Conservation (phyloP, 1,140 invertebrate genomes). For the Drosophila kepulauana region DNA sequence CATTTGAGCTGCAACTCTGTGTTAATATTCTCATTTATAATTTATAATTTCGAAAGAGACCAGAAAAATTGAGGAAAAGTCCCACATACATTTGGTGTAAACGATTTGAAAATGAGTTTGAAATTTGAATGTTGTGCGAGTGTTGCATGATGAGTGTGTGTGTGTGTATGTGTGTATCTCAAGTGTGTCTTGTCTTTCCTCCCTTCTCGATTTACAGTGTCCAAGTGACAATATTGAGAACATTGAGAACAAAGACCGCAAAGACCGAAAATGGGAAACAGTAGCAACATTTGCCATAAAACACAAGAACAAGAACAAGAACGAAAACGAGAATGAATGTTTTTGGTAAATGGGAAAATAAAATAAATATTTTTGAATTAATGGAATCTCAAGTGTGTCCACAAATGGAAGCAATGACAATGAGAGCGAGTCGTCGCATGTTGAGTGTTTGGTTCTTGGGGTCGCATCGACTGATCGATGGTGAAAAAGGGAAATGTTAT, state of each 20-base stretch:
- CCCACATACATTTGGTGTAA: not conserved
- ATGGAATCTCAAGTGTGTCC: conserved; percentile 82
- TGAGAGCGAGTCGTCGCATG: conserved; percentile 19
- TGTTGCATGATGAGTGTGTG: not conserved
- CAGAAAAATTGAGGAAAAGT: not conserved
- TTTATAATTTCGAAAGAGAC: not conserved
- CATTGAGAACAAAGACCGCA: conserved; percentile 18
- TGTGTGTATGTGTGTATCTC: conserved; percentile 4
- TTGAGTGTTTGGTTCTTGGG: conserved; percentile 8
- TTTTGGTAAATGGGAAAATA: conserved; percentile 49
- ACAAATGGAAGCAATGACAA: conserved; percentile 75
- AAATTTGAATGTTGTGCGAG: conserved; percentile 11
- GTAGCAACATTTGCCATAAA: conserved; percentile 62
- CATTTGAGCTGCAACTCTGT: too few species aligned
- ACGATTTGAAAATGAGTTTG: not conserved
- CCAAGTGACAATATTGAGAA: conserved; percentile 61
- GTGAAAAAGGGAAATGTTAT: conserved; percentile 16
- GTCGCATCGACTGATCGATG: conserved; percentile 44
- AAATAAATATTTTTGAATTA: conserved; percentile 79
- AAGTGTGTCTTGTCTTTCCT: conserved; percentile 30
- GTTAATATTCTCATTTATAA: not conserved
- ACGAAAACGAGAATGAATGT: conserved; percentile 20
- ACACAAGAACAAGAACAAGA: conserved; percentile 47
- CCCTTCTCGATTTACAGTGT: conserved; percentile 36
- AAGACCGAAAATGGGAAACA: conserved; percentile 40